Percentiles rank a stretch among this genome's conserved stretches.
Evolutionary conservation across 2,888 invertebrate species (phyloP).

Genomic region (Odontomyia ornata): DNA sequence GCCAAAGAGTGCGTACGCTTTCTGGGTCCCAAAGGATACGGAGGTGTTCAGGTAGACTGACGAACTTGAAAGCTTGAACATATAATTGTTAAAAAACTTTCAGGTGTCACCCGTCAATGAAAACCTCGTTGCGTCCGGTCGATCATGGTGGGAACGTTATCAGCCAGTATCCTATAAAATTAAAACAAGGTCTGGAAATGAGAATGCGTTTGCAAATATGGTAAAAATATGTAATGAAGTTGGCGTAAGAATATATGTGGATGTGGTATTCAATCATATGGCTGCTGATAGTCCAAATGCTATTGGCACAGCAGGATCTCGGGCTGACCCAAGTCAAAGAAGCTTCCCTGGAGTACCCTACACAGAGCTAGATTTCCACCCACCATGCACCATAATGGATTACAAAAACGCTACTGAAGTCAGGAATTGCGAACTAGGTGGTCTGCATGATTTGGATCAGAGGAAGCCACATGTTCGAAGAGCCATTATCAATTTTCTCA

Average conservation of each 20-base stretch:
- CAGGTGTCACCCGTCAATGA: constrained; percentile 78
- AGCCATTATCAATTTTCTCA: constrained; percentile 65
- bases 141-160: constrained; percentile 91
- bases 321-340: constrained; percentile 62
- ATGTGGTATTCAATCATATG: constrained; percentile 91
- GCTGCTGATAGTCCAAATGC: constrained; percentile 62
- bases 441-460: constrained; percentile 81
- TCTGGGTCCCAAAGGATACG: constrained; percentile 77
- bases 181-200: constrained; percentile 79
- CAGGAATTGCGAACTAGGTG: constrained; percentile 75
- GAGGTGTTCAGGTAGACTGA: constrained; percentile 72
- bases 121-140: constrained; percentile 69
- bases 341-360: constrained; percentile 70
- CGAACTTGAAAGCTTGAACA: too few relatives aligned
- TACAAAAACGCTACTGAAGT: constrained; percentile 73
- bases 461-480: constrained; percentile 70
- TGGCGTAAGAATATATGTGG: constrained; percentile 85
- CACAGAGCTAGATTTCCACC: constrained; percentile 74
- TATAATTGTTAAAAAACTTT: too few relatives aligned
- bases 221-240: constrained; percentile 79
- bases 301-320: constrained; percentile 72
- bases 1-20: constrained; percentile 82
- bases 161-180: constrained; percentile 85
- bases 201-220: constrained; percentile 78
- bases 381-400: constrained; percentile 71